Conservation (phyloP, 2,888 invertebrate species). For the Emmelina monodactyla region DNA sequence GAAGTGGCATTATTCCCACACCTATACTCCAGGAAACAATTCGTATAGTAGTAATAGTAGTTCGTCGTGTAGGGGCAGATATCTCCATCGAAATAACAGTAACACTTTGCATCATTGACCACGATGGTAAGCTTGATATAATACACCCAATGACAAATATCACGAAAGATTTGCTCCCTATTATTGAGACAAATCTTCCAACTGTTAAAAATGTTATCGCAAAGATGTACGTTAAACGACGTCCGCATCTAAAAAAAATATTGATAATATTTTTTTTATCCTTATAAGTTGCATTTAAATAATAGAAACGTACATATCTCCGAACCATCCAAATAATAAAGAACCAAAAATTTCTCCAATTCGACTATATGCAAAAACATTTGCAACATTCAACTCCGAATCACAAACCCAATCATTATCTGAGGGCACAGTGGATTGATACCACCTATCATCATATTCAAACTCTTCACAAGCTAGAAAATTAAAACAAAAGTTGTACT, state of each 20-base stretch:
- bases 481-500: conserved; percentile 1
- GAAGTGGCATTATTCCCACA: conserved; percentile 29
- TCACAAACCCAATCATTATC: conserved; percentile 41
- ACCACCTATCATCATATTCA: conserved; percentile 36
- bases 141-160: conserved; percentile 31
- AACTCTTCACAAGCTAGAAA: conserved; percentile 29
- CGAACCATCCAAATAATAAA: conserved; percentile 38
- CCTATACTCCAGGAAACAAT: conserved; percentile 27
- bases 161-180: conserved; percentile 25
- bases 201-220: conserved; percentile 28
- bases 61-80: conserved; percentile 29
- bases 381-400: conserved; percentile 31
- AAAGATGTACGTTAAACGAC: conserved; percentile 30
- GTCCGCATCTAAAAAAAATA: conserved; percentile 35
- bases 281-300: no score
- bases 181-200: conserved; percentile 30
- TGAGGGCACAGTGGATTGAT: conserved; percentile 29
- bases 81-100: conserved; percentile 38
- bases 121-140: conserved; percentile 31
- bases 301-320: conserved; percentile 31
- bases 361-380: conserved; percentile 31
- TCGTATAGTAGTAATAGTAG: conserved; percentile 25
- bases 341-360: conserved; percentile 34
- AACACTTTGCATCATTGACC: conserved; percentile 30
- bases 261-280: no score